Evolutionary conservation across 1,140 invertebrate genomes (phyloP), one percentile per base, ranked within the genome.

Genomic region (Batillaria attramentaria): DNA sequence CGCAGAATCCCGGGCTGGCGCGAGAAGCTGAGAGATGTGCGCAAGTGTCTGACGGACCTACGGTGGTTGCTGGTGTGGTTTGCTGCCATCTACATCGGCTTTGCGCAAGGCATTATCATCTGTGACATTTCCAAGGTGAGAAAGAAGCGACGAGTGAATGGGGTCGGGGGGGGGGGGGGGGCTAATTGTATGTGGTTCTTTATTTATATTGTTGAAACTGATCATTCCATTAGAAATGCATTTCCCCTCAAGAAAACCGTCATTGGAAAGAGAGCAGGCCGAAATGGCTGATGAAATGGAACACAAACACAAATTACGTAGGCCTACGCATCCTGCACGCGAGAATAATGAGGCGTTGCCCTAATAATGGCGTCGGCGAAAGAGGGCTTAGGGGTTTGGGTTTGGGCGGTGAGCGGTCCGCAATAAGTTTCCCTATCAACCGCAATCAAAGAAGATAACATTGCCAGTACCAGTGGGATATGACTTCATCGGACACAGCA

Each of bases 81-180:
- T 24, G 73, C 78, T 4, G 83, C 83, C 33, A 18, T 66, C 24
- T 84, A 81, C 54, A 79, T 79, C n/a, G 83, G 83, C 33, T 84
- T 75, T 35, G 69, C 77, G 2, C 80, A 81, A 41, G 83, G 80
- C 46, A 65, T 84, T 57, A 81, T 84, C 20, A 81, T 84, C 72
- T 73, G 79, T 54, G 83, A 84, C 75, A 84, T 84, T 6, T 50
- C 80, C 16, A 84, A 84, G 83, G 83, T 84, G 62, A 66, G 62
- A n/a, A n/a, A n/a, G n/a, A n/a, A n/a, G n/a, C n/a, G n/a, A n/a
- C n/a, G n/a, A n/a, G n/a, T n/a, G n/a, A n/a, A n/a, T n/a, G n/a
- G n/a, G n/a, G n/a, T n/a, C n/a, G n/a, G n/a, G n/a, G n/a, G n/a
- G n/a, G n/a, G n/a, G n/a, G n/a, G n/a, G n/a, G n/a, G n/a, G n/a